phyloP scores from a whole-genome alignment of 1,140 invertebrate genomes.

The Drosophila quadrilineata region DNA sequence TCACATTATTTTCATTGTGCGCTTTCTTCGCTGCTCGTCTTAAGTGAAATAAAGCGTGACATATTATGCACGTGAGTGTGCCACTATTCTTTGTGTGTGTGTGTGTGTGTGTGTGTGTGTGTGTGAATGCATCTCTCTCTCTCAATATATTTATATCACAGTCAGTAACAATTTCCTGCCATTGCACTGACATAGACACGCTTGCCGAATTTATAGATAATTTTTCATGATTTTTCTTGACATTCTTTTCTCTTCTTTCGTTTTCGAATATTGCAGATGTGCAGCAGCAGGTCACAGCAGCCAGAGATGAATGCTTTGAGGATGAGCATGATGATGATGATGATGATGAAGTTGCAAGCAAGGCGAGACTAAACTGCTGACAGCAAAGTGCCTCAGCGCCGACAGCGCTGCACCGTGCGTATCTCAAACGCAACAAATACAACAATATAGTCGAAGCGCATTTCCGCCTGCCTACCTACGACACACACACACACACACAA shows the following conservation, averaged over 20 bases:
- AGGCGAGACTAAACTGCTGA: slow-evolving; percentile 63
- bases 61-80: not conserved
- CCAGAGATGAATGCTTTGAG: too few relatives aligned
- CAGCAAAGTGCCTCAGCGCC: slow-evolving; percentile 61
- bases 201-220: slow-evolving; percentile 76
- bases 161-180: slow-evolving; percentile 67
- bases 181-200: slow-evolving; percentile 36
- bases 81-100: not conserved
- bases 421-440: slow-evolving; percentile 47
- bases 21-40: slow-evolving; percentile 14
- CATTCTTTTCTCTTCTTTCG: slow-evolving; percentile 16
- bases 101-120: not conserved
- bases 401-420: slow-evolving; percentile 21
- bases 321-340: slow-evolving; percentile 34
- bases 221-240: slow-evolving; percentile 69
- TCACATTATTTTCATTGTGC: slow-evolving; percentile 28
- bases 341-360: slow-evolving; percentile 64
- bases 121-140: not conserved
- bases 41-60: slow-evolving; percentile 61
- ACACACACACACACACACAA: too few relatives aligned
- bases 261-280: slow-evolving; percentile 52
- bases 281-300: slow-evolving; percentile 53
- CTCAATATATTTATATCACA: slow-evolving; percentile 70
- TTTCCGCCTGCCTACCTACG: slow-evolving; percentile 59
- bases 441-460: slow-evolving; percentile 55